phyloP scores from a whole-genome alignment of 2,113 vertebrate species.

The Turdus rufiventris region DNA sequence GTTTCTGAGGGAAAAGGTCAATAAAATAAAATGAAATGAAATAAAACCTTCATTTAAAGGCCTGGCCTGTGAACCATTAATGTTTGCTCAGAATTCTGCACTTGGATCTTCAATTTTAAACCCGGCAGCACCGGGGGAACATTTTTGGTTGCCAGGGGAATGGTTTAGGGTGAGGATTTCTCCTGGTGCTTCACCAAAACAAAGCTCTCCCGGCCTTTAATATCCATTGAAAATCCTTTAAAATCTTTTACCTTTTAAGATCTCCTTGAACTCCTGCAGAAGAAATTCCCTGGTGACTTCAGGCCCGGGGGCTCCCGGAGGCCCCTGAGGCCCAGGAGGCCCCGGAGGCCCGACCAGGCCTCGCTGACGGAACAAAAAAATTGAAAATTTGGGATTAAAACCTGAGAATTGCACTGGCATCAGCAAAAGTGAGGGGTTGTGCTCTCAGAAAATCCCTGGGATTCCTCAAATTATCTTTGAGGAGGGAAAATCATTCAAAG shows the following conservation, averaged over 20 bases:
- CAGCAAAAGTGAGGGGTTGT: too few species aligned
- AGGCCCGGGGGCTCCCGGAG: constrained; percentile 78
- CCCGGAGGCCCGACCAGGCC: constrained; percentile 66
- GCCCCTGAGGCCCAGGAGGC: constrained; percentile 60
- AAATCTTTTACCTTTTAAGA: constrained; percentile 85
- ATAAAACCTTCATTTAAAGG: background rate
- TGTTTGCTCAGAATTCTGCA: background rate
- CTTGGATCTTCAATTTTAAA: background rate
- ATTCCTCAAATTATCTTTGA: too few species aligned
- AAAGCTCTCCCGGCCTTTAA: background rate
- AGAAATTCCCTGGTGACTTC: constrained; percentile 86
- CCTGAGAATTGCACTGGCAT: too few species aligned
- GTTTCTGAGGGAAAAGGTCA: background rate
- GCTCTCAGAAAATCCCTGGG: too few species aligned
- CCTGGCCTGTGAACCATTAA: background rate
- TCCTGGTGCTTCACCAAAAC: background rate
- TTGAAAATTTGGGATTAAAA: too few species aligned
- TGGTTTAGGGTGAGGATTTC: background rate
- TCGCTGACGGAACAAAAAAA: too few species aligned
- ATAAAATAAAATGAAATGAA: background rate
- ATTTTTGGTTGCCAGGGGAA: background rate
- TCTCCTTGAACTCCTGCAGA: constrained; percentile 87
- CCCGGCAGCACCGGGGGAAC: background rate
- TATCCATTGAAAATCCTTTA: constrained; percentile 61
- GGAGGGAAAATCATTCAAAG: too few species aligned